phyloP scores from a whole-genome alignment of 2,888 invertebrate species.

The Drosophila kanekoi region DNA sequence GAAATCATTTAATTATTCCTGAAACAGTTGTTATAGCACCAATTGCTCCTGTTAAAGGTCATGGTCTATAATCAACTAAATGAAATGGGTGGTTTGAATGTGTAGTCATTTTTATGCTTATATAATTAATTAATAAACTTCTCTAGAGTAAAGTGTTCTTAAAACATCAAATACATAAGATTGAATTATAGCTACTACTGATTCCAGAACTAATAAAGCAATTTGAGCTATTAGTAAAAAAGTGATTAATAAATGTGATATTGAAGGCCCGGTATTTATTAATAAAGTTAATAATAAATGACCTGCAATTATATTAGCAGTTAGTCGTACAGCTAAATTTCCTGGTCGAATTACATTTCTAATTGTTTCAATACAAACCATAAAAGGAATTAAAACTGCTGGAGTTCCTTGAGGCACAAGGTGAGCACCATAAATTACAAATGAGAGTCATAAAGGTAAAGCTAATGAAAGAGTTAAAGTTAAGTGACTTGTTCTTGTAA shows the following conservation, averaged over 20 bases:
- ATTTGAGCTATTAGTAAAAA: slow-evolving; percentile 84
- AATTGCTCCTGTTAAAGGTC: slow-evolving; percentile 88
- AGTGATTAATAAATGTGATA: slow-evolving; percentile 62
- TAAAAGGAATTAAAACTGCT: slow-evolving; percentile 88
- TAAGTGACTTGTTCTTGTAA: slow-evolving; percentile 89
- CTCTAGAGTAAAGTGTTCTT: slow-evolving; percentile 89
- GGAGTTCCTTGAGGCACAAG: slow-evolving; percentile 90
- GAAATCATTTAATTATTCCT: slow-evolving; percentile 88
- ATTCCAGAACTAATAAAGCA: slow-evolving; percentile 86
- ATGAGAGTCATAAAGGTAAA: slow-evolving; percentile 88
- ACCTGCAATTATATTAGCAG: slow-evolving; percentile 92
- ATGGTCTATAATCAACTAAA: slow-evolving; percentile 88
- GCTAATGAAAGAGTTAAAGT: slow-evolving; percentile 87
- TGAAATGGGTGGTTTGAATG: slow-evolving; percentile 88
- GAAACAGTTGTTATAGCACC: slow-evolving; percentile 87
- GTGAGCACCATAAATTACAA: slow-evolving; percentile 89
- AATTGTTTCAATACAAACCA: slow-evolving; percentile 91
- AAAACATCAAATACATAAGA: slow-evolving; percentile 88
- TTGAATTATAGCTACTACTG: slow-evolving; percentile 87
- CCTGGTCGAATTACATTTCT: slow-evolving; percentile 90
- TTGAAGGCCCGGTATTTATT: slow-evolving; percentile 84
- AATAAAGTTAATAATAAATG: slow-evolving; percentile 88
- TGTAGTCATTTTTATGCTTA: slow-evolving; percentile 82
- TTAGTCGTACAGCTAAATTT: slow-evolving; percentile 89
- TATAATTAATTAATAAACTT: slow-evolving; percentile 86